Conservation (phyloP, 2,888 invertebrate species). For the Stenolophus ochropezus region DNA sequence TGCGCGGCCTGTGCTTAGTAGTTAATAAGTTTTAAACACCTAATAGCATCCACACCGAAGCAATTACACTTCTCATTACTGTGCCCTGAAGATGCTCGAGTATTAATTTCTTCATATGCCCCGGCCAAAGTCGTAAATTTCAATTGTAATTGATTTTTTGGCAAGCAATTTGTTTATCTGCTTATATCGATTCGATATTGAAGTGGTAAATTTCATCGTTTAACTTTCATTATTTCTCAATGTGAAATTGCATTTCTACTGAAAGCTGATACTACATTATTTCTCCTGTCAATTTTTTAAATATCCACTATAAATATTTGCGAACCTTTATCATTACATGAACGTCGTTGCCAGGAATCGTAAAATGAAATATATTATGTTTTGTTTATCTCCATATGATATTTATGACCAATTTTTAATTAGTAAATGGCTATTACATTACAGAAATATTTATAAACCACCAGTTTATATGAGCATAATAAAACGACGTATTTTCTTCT, state of each 20-base stretch:
- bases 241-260: conserved; percentile 25
- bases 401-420: background rate
- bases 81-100: conserved; percentile 7
- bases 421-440: background rate
- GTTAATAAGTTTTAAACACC: conserved; percentile 43
- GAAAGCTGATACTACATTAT: conserved; percentile 33
- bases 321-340: background rate
- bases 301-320: conserved; percentile 37
- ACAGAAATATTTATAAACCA: background rate
- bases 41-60: conserved; percentile 21
- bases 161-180: conserved; percentile 52
- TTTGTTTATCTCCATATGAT: background rate
- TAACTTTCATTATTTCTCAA: conserved; percentile 44
- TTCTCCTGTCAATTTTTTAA: conserved; percentile 23
- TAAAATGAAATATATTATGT: background rate
- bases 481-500: background rate
- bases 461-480: background rate
- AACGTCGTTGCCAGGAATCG: background rate
- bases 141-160: conserved; percentile 51
- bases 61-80: conserved; percentile 38
- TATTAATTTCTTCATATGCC: conserved; percentile 48
- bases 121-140: conserved; percentile 27
- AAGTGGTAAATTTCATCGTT: conserved; percentile 41
- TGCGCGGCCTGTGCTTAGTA: background rate
- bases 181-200: conserved; percentile 39